Base-by-base conservation (phyloP, 64 coral and sea anemone species). In the Stichodactyla helianthus region DNA sequence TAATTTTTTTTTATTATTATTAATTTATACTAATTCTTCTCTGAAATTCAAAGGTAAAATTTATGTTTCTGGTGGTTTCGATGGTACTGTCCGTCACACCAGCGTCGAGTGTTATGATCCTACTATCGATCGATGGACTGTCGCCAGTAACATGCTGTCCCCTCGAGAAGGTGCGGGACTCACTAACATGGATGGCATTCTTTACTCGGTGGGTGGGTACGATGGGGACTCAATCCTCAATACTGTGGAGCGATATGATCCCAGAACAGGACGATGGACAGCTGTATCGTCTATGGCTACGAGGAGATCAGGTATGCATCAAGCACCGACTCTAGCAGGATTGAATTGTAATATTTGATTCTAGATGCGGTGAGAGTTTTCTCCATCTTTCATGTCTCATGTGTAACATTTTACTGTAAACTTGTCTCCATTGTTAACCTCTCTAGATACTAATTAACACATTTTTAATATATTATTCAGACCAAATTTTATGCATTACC, bases 21-120 rank as follows among this genome's bases (percentile, higher is more conserved):
- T 58, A 1, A 9, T 58, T 58, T 11, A 1, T 58, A 58, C 6
- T 9, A 9, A 58, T 58, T 58, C 14, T 58, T 58, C 55, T 17
- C 67, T 71, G 13, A 8, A 79, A 14, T 79, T 44, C 13, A 16
- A 53, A 98, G 95, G 95, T 16, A 98, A 98, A 87, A 98, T 98
- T 51, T 98, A 92, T 67, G 96, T 98, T 18, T 93, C 93, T 55
- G 96, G 96, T 59, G 96, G 96, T 83, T 98, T 94, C 82, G 96
- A 98, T 86, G 96, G 96, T 17, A 92, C 93, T 16, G 52, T 94
- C 9, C 89, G 96, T 16, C 96, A 94, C 59, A 95, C 90, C 0
- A 94, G 65, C 71, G 90, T 98, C 6, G 96, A 98, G 55, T 92
- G 96, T 53, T 98, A 98, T 63, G 96, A 98, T 54, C 96, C 96